Percentiles rank a stretch among this genome's conserved stretches.
These are phyloP conservation scores for Acronicta alni DNA, from an alignment of 2,888 invertebrate genomes.

Conservation along the genomic window DNA sequence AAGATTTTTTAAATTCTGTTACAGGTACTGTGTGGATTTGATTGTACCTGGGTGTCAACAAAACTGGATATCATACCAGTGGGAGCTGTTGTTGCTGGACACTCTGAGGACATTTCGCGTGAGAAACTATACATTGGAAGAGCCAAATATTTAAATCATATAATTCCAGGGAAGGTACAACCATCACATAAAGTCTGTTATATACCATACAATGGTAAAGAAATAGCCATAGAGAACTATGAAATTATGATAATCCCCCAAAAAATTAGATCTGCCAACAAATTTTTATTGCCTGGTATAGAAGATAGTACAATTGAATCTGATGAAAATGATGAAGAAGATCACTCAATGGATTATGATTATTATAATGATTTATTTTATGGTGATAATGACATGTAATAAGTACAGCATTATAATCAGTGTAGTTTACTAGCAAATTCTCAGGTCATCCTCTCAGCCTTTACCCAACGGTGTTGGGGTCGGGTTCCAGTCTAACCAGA, in stretches of 20 bases:
- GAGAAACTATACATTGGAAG: constrained; percentile 91
- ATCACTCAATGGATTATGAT: constrained; percentile 35
- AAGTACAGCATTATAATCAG: not conserved
- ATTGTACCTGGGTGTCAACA: constrained; percentile 87
- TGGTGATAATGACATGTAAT: constrained; percentile 17
- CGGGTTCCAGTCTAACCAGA: too few relatives aligned
- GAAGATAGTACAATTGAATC: constrained; percentile 33
- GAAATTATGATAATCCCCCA: constrained; percentile 69
- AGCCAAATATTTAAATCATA: constrained; percentile 91
- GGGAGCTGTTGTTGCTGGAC: constrained; percentile 91
- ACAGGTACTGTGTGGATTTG: constrained; percentile 77
- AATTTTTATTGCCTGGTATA: constrained; percentile 33
- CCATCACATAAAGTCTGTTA: constrained; percentile 92
- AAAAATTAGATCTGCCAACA: constrained; percentile 47
- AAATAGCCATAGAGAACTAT: constrained; percentile 60
- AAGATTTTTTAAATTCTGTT: constrained; percentile 24
- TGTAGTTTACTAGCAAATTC: too few relatives aligned
- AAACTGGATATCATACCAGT: constrained; percentile 90
- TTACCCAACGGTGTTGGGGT: too few relatives aligned
- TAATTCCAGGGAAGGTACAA: constrained; percentile 94
- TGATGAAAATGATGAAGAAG: constrained; percentile 41
- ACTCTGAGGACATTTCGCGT: constrained; percentile 76
- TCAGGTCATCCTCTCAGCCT: too few relatives aligned
- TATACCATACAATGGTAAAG: constrained; percentile 87
- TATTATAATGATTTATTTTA: constrained; percentile 31